phyloP scores from a whole-genome alignment of 2,113 vertebrate genomes.

The Neolamprologus devosi region DNA sequence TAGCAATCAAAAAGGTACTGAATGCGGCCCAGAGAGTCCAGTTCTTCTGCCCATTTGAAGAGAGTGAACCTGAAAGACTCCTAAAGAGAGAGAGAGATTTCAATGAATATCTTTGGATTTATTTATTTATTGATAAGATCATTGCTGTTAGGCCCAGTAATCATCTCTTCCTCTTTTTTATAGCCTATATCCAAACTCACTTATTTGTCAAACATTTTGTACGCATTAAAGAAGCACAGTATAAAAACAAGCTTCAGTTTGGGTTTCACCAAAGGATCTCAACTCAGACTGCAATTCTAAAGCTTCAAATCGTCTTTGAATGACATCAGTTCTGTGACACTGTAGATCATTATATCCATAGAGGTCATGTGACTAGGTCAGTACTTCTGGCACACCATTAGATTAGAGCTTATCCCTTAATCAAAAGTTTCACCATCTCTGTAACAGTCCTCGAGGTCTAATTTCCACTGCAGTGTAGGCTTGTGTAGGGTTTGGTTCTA shows the following conservation, averaged over 20 bases:
- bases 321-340: neutral
- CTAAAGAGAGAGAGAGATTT: conserved; percentile 50
- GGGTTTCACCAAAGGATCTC: neutral
- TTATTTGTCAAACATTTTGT: neutral
- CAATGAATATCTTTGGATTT: neutral
- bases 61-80: conserved; percentile 94
- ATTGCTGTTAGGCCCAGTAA: neutral
- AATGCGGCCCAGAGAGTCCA: conserved; percentile 82
- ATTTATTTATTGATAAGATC: neutral
- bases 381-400: neutral
- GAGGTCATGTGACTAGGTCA: neutral
- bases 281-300: neutral
- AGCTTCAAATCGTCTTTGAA: neutral
- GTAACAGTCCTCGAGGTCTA: neutral
- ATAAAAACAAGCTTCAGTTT: neutral
- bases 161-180: neutral
- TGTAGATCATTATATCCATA: neutral
- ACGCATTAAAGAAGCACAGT: neutral
- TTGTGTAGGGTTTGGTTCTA: neutral
- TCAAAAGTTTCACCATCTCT: neutral
- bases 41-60: conserved; percentile 90
- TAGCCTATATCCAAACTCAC: neutral
- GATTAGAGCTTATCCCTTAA: neutral
- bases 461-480: neutral
- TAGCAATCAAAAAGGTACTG: conserved; percentile 94